These are phyloP conservation scores for Astreopora myriophthalma DNA, from an alignment of 64 coral and sea anemone species.

Conservation along the genomic window DNA sequence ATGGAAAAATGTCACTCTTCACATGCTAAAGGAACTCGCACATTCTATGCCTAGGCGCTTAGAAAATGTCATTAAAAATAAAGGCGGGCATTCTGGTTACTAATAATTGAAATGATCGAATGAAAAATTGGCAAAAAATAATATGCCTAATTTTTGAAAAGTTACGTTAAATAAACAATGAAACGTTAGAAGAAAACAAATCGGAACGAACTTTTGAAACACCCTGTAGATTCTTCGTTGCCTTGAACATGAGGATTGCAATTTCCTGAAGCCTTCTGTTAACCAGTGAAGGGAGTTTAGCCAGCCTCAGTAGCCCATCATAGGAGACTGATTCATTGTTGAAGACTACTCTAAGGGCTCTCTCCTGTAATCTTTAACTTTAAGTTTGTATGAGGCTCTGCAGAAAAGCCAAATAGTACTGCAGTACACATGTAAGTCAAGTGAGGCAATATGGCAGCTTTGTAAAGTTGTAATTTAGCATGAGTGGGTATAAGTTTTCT, in stretches of 20 bases:
- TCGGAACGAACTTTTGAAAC: no score
- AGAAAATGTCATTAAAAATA: no score
- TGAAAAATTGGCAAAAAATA: no score
- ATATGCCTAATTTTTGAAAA: no score
- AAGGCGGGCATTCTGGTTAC: no score
- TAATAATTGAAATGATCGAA: no score
- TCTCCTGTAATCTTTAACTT: slow-evolving; percentile 35
- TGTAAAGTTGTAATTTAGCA: slow-evolving; percentile 34
- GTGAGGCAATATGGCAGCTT: slow-evolving; percentile 5
- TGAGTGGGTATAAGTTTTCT: not conserved
- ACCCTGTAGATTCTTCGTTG: not conserved
- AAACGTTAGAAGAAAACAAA: no score
- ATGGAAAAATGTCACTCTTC: no score
- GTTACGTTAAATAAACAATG: no score
- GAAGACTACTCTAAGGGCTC: not conserved
- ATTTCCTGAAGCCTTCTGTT: slow-evolving; percentile 42
- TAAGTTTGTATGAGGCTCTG: not conserved
- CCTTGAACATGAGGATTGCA: slow-evolving; percentile 20
- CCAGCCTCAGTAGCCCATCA: not conserved
- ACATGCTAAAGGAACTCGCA: no score
- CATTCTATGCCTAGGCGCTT: no score
- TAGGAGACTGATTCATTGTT: not conserved
- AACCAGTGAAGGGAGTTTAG: slow-evolving; percentile 5
- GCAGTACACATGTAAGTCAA: not conserved
- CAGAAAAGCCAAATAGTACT: not conserved